Evolutionary conservation across 2,888 invertebrate species (phyloP), one percentile per base, ranked within the genome.

Genomic region (Sphaeridia pumilis): DNA sequence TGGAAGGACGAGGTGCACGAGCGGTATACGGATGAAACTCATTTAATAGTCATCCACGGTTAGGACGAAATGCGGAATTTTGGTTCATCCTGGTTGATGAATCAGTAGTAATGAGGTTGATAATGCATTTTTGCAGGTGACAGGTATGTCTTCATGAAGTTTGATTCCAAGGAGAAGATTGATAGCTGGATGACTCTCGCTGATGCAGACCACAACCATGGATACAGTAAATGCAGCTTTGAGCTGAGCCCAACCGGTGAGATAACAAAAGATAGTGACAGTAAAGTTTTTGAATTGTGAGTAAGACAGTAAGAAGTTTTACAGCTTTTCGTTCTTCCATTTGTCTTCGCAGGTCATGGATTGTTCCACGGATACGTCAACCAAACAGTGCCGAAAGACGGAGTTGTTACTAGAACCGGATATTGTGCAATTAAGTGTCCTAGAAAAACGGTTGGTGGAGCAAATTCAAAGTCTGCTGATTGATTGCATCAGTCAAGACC

Each of bases 141-240:
- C 72, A 79, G 79, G 4, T 84, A 87, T 66, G 70, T 84, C 28
- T 67, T 80, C 1, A 88, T 84, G 79, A 77, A 78, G 65, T 89
- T 92, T 69, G 68, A 73, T 54, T 73, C 77, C 35, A 74, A 76
- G 1, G 71, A 76, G 22, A 76, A 76, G 1, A 65, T 89, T 3
- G 75, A 84, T 1, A 73, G 80, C 38, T 90, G 87, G 79, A 71
- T 82, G 17, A 77, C 82, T 0, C 83, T 86, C 0, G 72, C 78
- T 49, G 94, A 94, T 69, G 80, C 78, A 55, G 89, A 92, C 70
- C 82, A 87, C 66, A 78, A 79, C 53, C 80, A 87, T 68, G 93
- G 93, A 0, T 66, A 74, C 67, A 90, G 89, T 69, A 70, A 65
- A 28, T 82, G 82, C 53, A 70, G 72, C 5, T 72, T 93, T 17